Evolutionary conservation across 2,113 vertebrate species (phyloP).

Genomic region (Hepsetus odoe): DNA sequence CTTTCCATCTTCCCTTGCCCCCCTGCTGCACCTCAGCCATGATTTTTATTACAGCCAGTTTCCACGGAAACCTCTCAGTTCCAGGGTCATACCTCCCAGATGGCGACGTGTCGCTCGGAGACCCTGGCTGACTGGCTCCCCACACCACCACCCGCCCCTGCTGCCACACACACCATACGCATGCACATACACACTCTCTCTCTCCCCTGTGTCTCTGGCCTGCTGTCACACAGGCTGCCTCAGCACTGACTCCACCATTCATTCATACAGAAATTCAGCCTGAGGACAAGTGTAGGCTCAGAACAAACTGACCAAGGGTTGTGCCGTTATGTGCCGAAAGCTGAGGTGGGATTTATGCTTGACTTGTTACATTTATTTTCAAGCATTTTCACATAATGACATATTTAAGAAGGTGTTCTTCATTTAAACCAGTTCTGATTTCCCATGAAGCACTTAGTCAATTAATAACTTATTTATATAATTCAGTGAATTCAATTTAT

Average conservation of each 20-base stretch:
- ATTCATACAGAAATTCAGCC: slow-evolving; percentile 24
- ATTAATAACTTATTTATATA: no score
- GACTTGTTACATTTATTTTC: no score
- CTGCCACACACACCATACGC: slow-evolving; percentile 28
- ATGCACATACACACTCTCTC: slow-evolving; percentile 7
- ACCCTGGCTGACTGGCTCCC: slow-evolving; percentile 38
- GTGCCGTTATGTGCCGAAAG: slow-evolving; percentile 19
- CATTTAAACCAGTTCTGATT: neutral
- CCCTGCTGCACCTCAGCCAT: slow-evolving; percentile 43
- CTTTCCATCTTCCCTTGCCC: slow-evolving; percentile 29
- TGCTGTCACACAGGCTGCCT: neutral
- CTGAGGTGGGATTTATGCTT: neutral
- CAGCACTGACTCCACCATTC: no score
- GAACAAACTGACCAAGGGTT: slow-evolving; percentile 28
- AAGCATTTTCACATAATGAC: neutral
- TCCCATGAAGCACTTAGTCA: neutral
- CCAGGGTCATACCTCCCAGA: slow-evolving; percentile 61
- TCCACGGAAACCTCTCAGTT: slow-evolving; percentile 55
- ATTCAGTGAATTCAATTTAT: no score
- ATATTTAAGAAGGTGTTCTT: neutral
- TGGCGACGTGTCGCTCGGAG: slow-evolving; percentile 50
- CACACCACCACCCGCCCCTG: neutral
- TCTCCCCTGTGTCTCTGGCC: neutral
- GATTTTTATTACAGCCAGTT: slow-evolving; percentile 58
- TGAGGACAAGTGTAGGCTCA: slow-evolving; percentile 1